phyloP scores from a whole-genome alignment of 2,113 vertebrate species.

The Pedetes capensis region DNA sequence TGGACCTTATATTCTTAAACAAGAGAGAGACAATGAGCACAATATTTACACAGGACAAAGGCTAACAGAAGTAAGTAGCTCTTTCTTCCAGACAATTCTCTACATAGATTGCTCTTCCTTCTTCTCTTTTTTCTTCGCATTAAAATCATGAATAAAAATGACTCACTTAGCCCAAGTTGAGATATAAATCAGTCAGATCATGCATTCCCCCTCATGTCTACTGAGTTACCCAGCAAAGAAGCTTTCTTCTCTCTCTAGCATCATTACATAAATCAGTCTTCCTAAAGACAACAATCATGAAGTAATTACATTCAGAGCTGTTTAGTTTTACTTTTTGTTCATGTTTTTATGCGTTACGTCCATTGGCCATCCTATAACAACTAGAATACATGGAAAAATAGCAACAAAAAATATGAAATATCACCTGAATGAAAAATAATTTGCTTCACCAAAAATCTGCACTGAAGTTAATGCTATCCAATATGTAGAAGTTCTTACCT shows the following conservation, averaged over 20 bases:
- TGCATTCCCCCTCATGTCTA: neutral
- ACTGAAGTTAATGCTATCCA: neutral
- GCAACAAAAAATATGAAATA: neutral
- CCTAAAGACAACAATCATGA: neutral
- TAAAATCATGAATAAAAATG: neutral
- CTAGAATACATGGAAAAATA: neutral
- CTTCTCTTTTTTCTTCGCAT: neutral
- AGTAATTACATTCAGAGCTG: neutral
- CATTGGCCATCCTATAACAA: neutral
- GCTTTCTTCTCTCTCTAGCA: neutral
- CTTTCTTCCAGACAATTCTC: neutral
- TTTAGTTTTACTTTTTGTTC: neutral
- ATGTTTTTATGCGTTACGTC: neutral
- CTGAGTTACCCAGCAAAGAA: neutral
- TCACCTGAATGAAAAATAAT: neutral
- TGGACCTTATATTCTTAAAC: neutral
- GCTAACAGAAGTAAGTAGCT: neutral
- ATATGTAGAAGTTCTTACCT: neutral
- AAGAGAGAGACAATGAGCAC: neutral
- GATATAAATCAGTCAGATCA: neutral
- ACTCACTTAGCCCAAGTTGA: neutral
- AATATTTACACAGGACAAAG: neutral
- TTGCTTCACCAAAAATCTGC: neutral
- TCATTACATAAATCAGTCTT: neutral
- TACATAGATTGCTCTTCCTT: neutral